Evolutionary conservation across 2,888 invertebrate genomes (phyloP), one percentile per base, ranked within the genome.

Genomic region (Alloscopus bannaensis): DNA sequence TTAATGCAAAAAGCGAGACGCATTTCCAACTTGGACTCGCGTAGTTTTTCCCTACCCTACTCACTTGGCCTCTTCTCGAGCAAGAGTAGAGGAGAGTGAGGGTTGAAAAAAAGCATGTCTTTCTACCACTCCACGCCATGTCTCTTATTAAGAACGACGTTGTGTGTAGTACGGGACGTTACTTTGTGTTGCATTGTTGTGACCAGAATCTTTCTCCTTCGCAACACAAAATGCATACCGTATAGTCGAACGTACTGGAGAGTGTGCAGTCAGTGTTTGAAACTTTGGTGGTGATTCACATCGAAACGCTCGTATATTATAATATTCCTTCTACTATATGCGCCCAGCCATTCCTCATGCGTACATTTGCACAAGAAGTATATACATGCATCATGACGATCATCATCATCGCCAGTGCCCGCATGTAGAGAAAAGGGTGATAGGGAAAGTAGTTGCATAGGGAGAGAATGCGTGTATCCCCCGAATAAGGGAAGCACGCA

Each of bases 351-450:
- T 8, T 60, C 20, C 40, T 36, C 13, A n/a, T 4, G 22, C 20
- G 6, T 40, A 3, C 60, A 36, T 20, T 36, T 31, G 31, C 31
- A 59, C 31, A 62, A 40, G 40, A 36, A 62, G 22, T 26, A 36
- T 60, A 29, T 29, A n/a, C 24, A 22, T 52, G 22, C 16, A 28
- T 59, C 29, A 62, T 26, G 64, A 64, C 45, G 45, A 59, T 36
- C n/a, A 59, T 31, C 24, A 59, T n/a, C 31, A 11, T 50, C 50
- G 11, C 20, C 59, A 18, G 28, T 28, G n/a, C 31, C 28, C n/a
- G 16, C 28, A 29, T 52, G 22, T 18, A 22, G 59, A n/a, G 3
- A 24, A 11, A 52, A 31, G 29, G 59, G 20, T 31, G n/a, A 16
- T 8, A 55, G 20, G 24, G 24, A 18, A 16, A 40, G 24, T 62